Conservation (phyloP, 1,140 invertebrate species). For the Trypoxylus dichotomus region DNA sequence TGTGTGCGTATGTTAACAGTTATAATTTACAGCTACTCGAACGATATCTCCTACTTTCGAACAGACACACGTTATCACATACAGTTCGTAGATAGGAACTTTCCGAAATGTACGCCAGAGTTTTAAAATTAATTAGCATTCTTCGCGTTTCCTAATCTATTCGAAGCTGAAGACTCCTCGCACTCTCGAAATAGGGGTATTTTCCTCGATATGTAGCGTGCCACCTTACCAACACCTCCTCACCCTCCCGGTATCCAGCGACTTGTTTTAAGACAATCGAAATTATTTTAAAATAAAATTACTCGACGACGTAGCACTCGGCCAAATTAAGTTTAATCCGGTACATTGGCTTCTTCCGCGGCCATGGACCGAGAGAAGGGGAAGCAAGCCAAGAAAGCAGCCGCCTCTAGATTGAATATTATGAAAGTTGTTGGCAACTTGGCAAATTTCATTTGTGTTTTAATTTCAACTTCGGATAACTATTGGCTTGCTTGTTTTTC, state of each 20-base stretch:
- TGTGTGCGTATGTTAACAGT: too few species aligned
- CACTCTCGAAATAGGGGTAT: neutral
- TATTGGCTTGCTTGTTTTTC: neutral
- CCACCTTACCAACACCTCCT: neutral
- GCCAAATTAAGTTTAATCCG: neutral
- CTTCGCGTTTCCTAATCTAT: neutral
- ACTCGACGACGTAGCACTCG: neutral
- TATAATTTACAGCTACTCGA: too few species aligned
- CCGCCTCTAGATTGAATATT: slow-evolving; percentile 6
- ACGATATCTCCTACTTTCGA: too few species aligned
- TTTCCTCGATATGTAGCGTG: neutral
- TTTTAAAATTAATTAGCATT: slow-evolving; percentile 27
- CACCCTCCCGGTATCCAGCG: neutral
- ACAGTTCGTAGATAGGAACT: neutral
- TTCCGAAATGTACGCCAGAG: neutral
- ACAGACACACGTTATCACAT: neutral
- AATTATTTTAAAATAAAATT: slow-evolving; percentile 18
- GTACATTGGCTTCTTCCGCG: neutral
- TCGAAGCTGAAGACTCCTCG: neutral
- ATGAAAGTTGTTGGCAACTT: neutral
- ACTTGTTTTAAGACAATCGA: slow-evolving; percentile 12
- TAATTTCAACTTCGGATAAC: slow-evolving; percentile 15
- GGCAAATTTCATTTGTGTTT: slow-evolving; percentile 14
- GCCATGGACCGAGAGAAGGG: too few species aligned
- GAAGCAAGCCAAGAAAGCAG: neutral